phyloP scores from a whole-genome alignment of 2,888 invertebrate genomes.

The Drosophila quinaria region DNA sequence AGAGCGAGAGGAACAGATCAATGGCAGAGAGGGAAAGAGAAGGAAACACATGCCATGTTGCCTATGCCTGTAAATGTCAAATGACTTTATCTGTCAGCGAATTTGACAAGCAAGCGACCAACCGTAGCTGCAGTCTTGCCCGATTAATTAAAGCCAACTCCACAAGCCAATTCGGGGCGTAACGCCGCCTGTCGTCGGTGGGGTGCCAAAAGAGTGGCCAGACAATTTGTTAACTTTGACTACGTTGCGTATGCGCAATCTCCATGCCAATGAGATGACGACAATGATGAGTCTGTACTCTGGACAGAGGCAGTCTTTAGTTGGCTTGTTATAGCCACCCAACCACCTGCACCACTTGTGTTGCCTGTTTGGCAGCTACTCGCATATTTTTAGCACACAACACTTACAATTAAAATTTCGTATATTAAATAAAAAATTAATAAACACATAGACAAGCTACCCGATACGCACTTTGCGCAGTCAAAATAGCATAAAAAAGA shows the following conservation, averaged over 20 bases:
- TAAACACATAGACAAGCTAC: slow-evolving; percentile 46
- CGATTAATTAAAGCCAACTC: slow-evolving; percentile 74
- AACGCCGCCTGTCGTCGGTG: slow-evolving; percentile 61
- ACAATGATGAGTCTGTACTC: slow-evolving; percentile 56
- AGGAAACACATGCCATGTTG: slow-evolving; percentile 57
- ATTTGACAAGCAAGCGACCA: slow-evolving; percentile 73
- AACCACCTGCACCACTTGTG: slow-evolving; percentile 37
- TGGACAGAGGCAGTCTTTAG: background rate
- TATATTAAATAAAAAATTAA: slow-evolving; percentile 44
- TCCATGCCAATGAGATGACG: slow-evolving; percentile 15
- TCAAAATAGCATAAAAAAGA: slow-evolving; percentile 6
- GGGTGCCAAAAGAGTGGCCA: slow-evolving; percentile 35
- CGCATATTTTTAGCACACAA: slow-evolving; percentile 42
- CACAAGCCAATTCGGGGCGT: slow-evolving; percentile 53
- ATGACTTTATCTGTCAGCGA: slow-evolving; percentile 80
- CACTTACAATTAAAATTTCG: slow-evolving; percentile 64
- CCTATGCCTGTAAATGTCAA: slow-evolving; percentile 80
- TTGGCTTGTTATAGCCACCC: background rate
- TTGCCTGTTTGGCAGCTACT: slow-evolving; percentile 69
- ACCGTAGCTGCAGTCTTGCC: slow-evolving; percentile 29
- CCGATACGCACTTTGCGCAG: slow-evolving; percentile 53
- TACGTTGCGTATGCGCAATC: slow-evolving; percentile 42
- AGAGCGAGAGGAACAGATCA: slow-evolving; percentile 1
- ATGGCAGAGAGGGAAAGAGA: background rate
- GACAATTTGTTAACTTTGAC: slow-evolving; percentile 60